phyloP scores from a whole-genome alignment of 2,797 vertebrate species.

The Rhadinocentrus ornatus region DNA sequence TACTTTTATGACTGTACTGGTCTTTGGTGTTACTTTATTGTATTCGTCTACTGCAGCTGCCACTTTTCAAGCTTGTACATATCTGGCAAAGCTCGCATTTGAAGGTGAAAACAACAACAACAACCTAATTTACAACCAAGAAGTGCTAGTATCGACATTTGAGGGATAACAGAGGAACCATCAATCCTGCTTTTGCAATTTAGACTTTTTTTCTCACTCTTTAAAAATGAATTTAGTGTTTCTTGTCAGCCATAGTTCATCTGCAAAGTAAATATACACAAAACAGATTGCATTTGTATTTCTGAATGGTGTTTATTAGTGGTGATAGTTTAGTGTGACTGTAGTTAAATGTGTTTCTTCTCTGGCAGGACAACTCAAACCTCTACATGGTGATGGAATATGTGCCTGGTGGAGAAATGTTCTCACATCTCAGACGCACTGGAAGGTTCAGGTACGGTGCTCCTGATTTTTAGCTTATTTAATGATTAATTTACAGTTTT shows the following conservation, averaged over 20 bases:
- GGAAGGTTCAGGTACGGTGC: constrained; percentile 93
- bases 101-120: neutral
- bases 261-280: neutral
- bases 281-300: neutral
- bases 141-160: neutral
- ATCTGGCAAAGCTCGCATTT: neutral
- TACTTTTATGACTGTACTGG: too few species aligned
- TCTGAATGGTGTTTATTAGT: neutral
- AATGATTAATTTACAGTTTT: neutral
- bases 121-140: neutral
- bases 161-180: neutral
- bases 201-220: neutral
- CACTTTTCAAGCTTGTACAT: neutral
- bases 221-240: neutral
- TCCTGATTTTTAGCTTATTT: neutral
- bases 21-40: neutral
- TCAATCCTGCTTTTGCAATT: neutral
- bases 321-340: neutral
- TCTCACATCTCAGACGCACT: constrained; percentile 98
- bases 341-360: constrained; percentile 10
- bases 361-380: constrained; percentile 96
- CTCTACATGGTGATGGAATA: constrained; percentile 99
- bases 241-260: neutral
- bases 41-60: neutral
- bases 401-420: constrained; percentile 99